phyloP scores from a whole-genome alignment of 2,113 vertebrate species.

The Butorides virescens region DNA sequence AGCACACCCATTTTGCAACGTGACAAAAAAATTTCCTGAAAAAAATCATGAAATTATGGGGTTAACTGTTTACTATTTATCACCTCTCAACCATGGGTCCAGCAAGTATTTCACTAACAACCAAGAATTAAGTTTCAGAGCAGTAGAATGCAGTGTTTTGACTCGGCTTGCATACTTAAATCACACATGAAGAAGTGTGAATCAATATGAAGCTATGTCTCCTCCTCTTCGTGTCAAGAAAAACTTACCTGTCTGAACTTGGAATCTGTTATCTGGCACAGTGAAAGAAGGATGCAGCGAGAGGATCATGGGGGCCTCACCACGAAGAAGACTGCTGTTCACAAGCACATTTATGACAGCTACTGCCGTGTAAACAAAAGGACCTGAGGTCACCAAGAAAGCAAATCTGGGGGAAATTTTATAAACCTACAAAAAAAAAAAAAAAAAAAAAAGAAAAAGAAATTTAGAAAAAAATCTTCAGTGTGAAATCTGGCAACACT shows the following conservation, averaged over 20 bases:
- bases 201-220: not conserved
- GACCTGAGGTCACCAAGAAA: constrained; percentile 90
- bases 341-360: constrained; percentile 87
- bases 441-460: not conserved
- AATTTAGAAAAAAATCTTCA: not conserved
- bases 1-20: rapidly evolving
- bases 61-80: not conserved
- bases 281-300: constrained; percentile 80
- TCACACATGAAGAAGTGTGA: not conserved
- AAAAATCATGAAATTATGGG: not conserved
- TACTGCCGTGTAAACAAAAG: constrained; percentile 90
- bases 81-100: rapidly evolving
- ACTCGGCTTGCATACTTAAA: not conserved
- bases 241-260: constrained; percentile 89
- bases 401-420: constrained; percentile 84
- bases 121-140: not conserved
- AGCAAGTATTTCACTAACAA: not conserved
- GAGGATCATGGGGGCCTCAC: constrained; percentile 77
- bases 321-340: constrained; percentile 72
- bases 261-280: constrained; percentile 82
- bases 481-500: not conserved
- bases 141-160: not conserved
- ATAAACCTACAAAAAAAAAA: constrained; percentile 77
- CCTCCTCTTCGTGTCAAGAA: not conserved
- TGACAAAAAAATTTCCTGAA: not conserved